Evolutionary conservation across 1,140 invertebrate species (phyloP).

Genomic region (Atopsyche davidsoni): DNA sequence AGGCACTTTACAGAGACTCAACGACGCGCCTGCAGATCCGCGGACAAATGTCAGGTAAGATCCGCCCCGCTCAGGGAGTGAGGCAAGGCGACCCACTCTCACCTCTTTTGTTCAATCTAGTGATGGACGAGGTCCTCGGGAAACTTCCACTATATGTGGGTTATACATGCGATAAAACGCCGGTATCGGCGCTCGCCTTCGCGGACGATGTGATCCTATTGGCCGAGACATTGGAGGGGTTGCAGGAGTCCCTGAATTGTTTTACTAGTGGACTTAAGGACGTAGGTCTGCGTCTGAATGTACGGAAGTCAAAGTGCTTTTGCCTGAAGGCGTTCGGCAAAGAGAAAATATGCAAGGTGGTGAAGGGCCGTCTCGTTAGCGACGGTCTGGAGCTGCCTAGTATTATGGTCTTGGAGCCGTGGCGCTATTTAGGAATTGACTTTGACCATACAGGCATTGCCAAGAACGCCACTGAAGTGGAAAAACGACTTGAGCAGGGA

Average conservation of each 20-base stretch:
- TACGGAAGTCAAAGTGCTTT: constrained; percentile 34
- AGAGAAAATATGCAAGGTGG: constrained; percentile 32
- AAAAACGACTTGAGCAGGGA: not conserved
- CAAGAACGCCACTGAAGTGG: not conserved
- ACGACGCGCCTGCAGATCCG: constrained; percentile 29
- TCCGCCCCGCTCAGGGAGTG: constrained; percentile 37
- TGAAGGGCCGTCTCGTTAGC: constrained; percentile 2
- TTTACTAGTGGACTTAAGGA: not conserved
- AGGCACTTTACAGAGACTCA: constrained; percentile 23
- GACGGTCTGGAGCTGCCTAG: not conserved
- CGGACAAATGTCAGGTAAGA: constrained; percentile 22
- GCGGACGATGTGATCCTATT: constrained; percentile 41
- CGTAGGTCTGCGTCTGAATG: constrained; percentile 29
- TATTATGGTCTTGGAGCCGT: constrained; percentile 23
- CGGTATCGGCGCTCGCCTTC: constrained; percentile 34
- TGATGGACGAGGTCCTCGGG: constrained; percentile 37
- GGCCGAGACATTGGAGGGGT: constrained; percentile 23
- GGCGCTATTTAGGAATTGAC: constrained; percentile 35
- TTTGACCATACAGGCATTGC: constrained; percentile 27
- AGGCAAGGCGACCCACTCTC: constrained; percentile 49
- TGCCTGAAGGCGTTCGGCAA: constrained; percentile 30
- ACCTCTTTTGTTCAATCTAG: constrained; percentile 46
- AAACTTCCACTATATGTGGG: constrained; percentile 30
- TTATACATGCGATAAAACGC: constrained; percentile 19
- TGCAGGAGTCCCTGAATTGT: constrained; percentile 5